Evolutionary conservation across 2,888 invertebrate genomes (phyloP).

Genomic region (Heliothis peltigera): DNA sequence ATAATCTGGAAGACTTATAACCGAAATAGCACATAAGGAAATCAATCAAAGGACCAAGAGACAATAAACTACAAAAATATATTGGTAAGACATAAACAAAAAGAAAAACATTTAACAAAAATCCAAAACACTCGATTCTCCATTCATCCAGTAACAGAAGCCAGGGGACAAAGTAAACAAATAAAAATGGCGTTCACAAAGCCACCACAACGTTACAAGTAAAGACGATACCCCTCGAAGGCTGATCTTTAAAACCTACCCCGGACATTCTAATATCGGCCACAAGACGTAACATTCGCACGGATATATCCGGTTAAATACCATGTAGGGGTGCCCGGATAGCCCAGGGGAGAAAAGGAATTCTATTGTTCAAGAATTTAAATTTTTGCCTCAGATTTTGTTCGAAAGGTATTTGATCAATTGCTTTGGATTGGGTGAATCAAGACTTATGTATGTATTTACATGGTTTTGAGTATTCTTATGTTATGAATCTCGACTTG

Average conservation of each 20-base stretch:
- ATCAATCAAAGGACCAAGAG: too few species aligned
- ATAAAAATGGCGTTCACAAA: constrained; percentile 28
- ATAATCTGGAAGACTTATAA: too few species aligned
- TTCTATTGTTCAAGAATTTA: constrained; percentile 55
- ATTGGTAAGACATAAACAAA: background rate
- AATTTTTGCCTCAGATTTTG: constrained; percentile 23
- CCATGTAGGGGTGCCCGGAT: constrained; percentile 65
- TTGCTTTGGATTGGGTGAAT: background rate
- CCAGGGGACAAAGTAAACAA: constrained; percentile 16
- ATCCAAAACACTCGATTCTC: constrained; percentile 8
- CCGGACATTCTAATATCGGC: constrained; percentile 75
- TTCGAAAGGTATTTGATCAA: background rate
- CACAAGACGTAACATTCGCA: constrained; percentile 59
- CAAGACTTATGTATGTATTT: background rate
- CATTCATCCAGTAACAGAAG: constrained; percentile 27
- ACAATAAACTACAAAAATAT: background rate
- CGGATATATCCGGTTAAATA: constrained; percentile 72
- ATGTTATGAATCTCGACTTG: background rate
- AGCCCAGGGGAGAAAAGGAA: constrained; percentile 40
- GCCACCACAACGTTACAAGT: constrained; percentile 46
- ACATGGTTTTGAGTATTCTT: background rate
- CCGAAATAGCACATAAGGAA: too few species aligned
- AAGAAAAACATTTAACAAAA: background rate
- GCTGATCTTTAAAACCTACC: constrained; percentile 57
- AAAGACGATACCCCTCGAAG: constrained; percentile 49